phyloP scores from a whole-genome alignment of 2,113 vertebrate genomes.

The Oryzias melastigma region DNA sequence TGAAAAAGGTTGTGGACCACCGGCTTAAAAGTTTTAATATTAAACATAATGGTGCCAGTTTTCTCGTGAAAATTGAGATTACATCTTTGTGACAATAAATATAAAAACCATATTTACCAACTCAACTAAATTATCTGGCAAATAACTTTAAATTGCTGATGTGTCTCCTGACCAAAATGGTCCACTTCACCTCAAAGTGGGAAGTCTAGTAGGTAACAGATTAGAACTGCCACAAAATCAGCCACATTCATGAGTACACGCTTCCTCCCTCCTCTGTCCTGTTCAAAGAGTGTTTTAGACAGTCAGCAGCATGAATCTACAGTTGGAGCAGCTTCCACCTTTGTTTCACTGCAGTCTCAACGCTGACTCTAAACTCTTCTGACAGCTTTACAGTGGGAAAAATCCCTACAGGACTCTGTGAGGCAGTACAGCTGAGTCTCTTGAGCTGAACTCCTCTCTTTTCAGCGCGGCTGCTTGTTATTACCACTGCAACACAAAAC shows the following conservation, averaged over 20 bases:
- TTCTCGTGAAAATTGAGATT: too few relatives aligned
- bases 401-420: conserved; percentile 16
- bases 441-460: conserved; percentile 7
- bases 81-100: too few relatives aligned
- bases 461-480: conserved; percentile 29
- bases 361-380: conserved; percentile 16
- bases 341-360: conserved; percentile 16
- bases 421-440: conserved; percentile 9
- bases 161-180: too few relatives aligned
- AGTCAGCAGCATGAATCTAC: neutral
- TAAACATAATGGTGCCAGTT: too few relatives aligned
- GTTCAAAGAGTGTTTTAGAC: conserved; percentile 5
- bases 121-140: too few relatives aligned
- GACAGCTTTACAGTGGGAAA: conserved; percentile 7
- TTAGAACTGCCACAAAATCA: too few relatives aligned
- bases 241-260: neutral
- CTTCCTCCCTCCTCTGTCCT: neutral
- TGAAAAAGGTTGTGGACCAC: too few relatives aligned
- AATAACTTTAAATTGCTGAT: too few relatives aligned
- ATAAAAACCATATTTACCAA: too few relatives aligned
- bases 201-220: too few relatives aligned
- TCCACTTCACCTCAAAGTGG: too few relatives aligned
- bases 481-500: conserved; percentile 38
- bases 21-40: too few relatives aligned
- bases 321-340: conserved; percentile 13